Evolutionary conservation across 2,797 vertebrate genomes (phyloP).

Genomic region (Leucoraja ocellata): DNA sequence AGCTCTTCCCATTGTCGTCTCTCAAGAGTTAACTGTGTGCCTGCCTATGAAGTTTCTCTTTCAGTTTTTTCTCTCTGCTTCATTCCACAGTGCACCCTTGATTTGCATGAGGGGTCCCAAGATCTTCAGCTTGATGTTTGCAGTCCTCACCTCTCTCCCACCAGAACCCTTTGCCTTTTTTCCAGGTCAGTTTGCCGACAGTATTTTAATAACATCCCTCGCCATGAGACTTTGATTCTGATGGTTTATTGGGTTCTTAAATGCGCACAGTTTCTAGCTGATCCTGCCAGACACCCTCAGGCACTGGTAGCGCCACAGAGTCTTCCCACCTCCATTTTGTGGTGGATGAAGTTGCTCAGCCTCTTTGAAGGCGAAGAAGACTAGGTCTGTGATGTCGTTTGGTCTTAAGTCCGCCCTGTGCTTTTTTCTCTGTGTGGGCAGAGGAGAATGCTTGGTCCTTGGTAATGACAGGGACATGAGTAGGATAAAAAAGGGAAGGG

Average conservation of each 20-base stretch:
- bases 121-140: background rate
- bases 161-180: background rate
- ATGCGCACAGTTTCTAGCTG: constrained; percentile 35
- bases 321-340: constrained; percentile 83
- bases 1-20: background rate
- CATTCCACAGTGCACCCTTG: background rate
- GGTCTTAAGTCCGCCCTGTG: constrained; percentile 65
- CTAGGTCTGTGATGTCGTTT: constrained; percentile 64
- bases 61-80: background rate
- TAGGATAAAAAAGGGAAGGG: constrained; percentile 47
- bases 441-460: constrained; percentile 52
- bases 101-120: background rate
- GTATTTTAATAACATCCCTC: constrained; percentile 35
- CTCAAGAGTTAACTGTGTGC: background rate
- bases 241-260: constrained; percentile 38
- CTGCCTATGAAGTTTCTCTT: constrained; percentile 1
- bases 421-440: constrained; percentile 66
- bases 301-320: constrained; percentile 75
- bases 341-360: constrained; percentile 75
- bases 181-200: constrained; percentile 5
- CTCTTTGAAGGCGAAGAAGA: constrained; percentile 71
- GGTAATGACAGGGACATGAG: constrained; percentile 56
- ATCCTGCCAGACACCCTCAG: constrained; percentile 73
- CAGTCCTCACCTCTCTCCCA: too few relatives aligned
- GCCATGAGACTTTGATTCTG: constrained; percentile 30